These are phyloP conservation scores for Actias luna DNA, from an alignment of 2,888 invertebrate genomes.

Conservation along the genomic window DNA sequence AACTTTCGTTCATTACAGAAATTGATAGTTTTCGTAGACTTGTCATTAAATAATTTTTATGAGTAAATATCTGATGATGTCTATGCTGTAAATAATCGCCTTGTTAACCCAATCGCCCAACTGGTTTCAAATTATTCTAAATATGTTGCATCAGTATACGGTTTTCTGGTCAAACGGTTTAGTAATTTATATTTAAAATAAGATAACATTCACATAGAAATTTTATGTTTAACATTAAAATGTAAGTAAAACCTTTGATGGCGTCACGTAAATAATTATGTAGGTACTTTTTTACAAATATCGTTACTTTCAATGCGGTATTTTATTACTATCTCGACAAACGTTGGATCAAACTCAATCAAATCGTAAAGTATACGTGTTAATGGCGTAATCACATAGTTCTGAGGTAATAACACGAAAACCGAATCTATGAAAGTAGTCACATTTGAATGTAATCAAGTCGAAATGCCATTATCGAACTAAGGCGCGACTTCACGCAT, in stretches of 20 bases:
- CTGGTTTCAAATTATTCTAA: conserved; percentile 48
- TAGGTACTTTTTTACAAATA: conserved; percentile 49
- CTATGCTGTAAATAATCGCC: conserved; percentile 46
- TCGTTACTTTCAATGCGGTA: conserved; percentile 44
- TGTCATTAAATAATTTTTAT: conserved; percentile 48
- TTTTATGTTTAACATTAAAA: conserved; percentile 49
- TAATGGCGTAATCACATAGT: conserved; percentile 44
- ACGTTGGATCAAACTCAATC: conserved; percentile 47
- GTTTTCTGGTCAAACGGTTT: conserved; percentile 35
- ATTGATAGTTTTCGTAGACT: conserved; percentile 34
- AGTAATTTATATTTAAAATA: conserved; percentile 49
- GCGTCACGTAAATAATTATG: conserved; percentile 49
- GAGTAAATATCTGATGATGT: conserved; percentile 40
- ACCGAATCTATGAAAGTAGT: conserved; percentile 35
- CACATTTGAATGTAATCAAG: conserved; percentile 43
- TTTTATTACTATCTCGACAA: conserved; percentile 44
- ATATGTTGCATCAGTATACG: conserved; percentile 38
- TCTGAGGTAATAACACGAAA: conserved; percentile 36
- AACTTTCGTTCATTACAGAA: conserved; percentile 39
- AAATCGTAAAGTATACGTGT: conserved; percentile 46
- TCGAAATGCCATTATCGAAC: conserved; percentile 42
- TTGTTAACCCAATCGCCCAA: conserved; percentile 48
- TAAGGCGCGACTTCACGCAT: conserved; percentile 40
- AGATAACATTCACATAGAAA: conserved; percentile 39
- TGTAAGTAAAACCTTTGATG: conserved; percentile 44